Evolutionary conservation across 1,140 invertebrate species (phyloP).

Genomic region (Cydia fagiglandana): DNA sequence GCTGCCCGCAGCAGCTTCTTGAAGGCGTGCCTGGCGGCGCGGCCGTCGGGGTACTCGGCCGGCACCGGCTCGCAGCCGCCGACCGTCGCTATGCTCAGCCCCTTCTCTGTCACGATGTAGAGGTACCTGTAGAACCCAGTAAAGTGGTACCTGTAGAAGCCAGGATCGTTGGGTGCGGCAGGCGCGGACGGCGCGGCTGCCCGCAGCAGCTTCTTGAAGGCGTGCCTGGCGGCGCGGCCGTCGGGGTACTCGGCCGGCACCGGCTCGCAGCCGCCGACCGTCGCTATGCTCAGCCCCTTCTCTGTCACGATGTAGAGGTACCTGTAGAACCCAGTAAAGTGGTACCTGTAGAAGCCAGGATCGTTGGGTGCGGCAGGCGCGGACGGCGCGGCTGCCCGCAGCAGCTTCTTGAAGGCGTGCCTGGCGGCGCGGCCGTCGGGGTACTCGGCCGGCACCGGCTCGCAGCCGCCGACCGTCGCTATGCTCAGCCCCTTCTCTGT

Average conservation of each 20-base stretch:
- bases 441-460: too few relatives aligned
- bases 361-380: constrained; percentile 76
- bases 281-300: too few relatives aligned
- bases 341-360: constrained; percentile 81
- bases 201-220: constrained; percentile 97
- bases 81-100: too few relatives aligned
- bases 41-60: constrained; percentile 8
- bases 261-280: too few relatives aligned
- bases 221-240: constrained; percentile 89
- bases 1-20: constrained; percentile 97
- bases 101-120: constrained; percentile 67
- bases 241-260: too few relatives aligned
- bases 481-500: constrained; percentile 41
- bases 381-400: constrained; percentile 96
- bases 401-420: constrained; percentile 98
- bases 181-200: constrained; percentile 94
- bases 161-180: constrained; percentile 69
- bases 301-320: constrained; percentile 67
- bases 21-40: constrained; percentile 95
- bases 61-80: too few relatives aligned
- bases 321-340: background rate
- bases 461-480: too few relatives aligned
- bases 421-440: constrained; percentile 83
- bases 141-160: constrained; percentile 80
- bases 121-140: too few relatives aligned